Percentiles rank a stretch among this genome's conserved stretches.
phyloP scores from a whole-genome alignment of 2,113 vertebrate genomes.

The Alligator sinensis region DNA sequence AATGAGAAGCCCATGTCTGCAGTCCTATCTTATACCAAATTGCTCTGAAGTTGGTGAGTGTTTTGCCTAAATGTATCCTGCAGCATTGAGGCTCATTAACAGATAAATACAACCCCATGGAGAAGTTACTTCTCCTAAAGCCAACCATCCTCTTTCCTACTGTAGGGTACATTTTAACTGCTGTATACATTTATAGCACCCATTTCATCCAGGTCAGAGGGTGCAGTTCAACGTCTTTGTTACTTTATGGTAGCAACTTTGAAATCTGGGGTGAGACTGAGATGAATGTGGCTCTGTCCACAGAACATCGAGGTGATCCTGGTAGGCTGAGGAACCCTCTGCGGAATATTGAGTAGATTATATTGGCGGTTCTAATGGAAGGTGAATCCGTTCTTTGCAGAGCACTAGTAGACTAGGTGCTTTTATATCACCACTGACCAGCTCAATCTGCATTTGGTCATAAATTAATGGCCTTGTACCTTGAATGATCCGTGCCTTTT shows the following conservation, averaged over 20 bases:
- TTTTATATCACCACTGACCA: neutral
- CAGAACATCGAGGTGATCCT: neutral
- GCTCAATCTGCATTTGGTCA: neutral
- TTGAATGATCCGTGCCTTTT: neutral
- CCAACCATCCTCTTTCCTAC: neutral
- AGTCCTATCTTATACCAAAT: rapidly evolving
- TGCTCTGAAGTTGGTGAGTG: neutral
- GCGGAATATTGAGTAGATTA: neutral
- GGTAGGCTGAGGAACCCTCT: neutral
- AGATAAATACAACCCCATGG: neutral
- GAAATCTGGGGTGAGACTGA: neutral
- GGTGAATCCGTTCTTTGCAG: neutral
- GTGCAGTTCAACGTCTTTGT: neutral
- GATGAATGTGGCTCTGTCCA: neutral
- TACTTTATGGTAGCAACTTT: neutral
- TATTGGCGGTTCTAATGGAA: neutral
- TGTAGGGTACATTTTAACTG: neutral
- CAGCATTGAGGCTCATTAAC: neutral
- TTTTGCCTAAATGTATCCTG: neutral
- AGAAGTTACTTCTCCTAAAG: neutral
- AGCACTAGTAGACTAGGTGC: neutral
- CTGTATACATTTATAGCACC: neutral
- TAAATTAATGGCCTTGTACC: neutral
- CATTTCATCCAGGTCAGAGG: neutral
- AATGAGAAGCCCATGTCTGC: rapidly evolving